Evolutionary conservation across 2,797 vertebrate species (phyloP).

Genomic region (Spea hammondii): DNA sequence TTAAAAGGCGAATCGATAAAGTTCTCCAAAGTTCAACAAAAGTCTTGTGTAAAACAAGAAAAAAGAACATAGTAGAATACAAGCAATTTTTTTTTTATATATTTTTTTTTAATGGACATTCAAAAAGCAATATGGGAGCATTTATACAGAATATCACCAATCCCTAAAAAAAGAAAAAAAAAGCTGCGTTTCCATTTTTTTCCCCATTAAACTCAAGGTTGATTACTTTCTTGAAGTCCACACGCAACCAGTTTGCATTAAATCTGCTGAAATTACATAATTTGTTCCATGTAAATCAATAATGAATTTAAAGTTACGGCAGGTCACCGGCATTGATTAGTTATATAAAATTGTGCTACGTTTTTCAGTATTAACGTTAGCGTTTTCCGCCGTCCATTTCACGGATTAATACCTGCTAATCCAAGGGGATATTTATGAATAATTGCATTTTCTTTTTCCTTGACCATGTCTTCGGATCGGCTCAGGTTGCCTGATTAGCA

Average conservation of each 20-base stretch:
- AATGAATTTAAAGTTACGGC: background rate
- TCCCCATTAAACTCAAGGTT: background rate
- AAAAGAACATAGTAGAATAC: background rate
- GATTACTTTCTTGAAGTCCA: conserved; percentile 9
- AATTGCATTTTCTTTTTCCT: no score
- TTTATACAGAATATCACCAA: background rate
- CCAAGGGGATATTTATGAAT: no score
- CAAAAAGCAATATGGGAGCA: background rate
- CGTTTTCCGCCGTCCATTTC: background rate
- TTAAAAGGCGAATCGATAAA: no score
- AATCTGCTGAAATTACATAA: conserved; percentile 7
- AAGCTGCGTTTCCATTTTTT: background rate
- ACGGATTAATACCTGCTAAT: background rate
- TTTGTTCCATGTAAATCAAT: conserved; percentile 2
- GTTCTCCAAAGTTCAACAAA: no score
- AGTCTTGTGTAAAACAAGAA: background rate
- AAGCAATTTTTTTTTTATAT: background rate
- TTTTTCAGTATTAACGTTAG: background rate
- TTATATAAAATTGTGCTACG: background rate
- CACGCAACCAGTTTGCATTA: conserved; percentile 4
- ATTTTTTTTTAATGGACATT: no score
- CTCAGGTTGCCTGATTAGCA: no score
- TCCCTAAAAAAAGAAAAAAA: background rate
- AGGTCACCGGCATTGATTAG: conserved; percentile 8
- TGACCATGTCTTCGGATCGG: no score